phyloP scores from a whole-genome alignment of 2,888 invertebrate genomes.

The Leptopilina drosophilae region DNA sequence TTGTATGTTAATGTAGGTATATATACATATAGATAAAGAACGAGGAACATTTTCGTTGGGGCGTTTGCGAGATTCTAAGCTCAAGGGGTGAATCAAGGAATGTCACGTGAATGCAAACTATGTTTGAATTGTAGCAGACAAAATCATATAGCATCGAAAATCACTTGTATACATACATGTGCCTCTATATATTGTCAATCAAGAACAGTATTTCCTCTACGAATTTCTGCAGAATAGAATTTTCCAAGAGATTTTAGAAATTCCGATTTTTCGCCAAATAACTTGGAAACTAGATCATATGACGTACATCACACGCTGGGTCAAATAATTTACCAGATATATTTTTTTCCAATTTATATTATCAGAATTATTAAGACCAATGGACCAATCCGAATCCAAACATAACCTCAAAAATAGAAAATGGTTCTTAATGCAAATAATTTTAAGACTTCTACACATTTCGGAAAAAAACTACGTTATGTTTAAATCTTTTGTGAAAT shows the following conservation, averaged over 20 bases:
- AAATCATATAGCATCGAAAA: slow-evolving; percentile 20
- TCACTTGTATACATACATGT: background rate
- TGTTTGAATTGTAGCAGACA: slow-evolving; percentile 37
- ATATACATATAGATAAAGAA: background rate
- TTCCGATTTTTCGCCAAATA: background rate
- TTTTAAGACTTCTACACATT: too few species aligned
- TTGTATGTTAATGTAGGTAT: slow-evolving; percentile 29
- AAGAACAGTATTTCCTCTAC: background rate
- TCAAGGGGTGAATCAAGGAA: slow-evolving; percentile 28
- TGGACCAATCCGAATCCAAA: too few species aligned
- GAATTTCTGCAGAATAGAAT: background rate
- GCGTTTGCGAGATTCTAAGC: slow-evolving; percentile 37
- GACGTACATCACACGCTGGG: too few species aligned
- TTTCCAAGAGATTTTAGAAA: background rate
- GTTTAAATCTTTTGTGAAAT: too few species aligned
- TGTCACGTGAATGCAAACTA: slow-evolving; percentile 43
- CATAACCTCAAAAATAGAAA: too few species aligned
- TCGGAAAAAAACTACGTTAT: too few species aligned
- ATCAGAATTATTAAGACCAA: too few species aligned
- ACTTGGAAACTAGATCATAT: background rate
- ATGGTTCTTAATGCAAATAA: too few species aligned
- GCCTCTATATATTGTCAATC: background rate
- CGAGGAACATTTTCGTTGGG: slow-evolving; percentile 5
- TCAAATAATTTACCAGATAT: too few species aligned
- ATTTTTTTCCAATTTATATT: too few species aligned